A percentile compares a stretch with the other conserved stretches of the same genome.
Evolutionary conservation across 2,797 vertebrate genomes (phyloP).

Genomic region (Lutjanus campechanus): DNA sequence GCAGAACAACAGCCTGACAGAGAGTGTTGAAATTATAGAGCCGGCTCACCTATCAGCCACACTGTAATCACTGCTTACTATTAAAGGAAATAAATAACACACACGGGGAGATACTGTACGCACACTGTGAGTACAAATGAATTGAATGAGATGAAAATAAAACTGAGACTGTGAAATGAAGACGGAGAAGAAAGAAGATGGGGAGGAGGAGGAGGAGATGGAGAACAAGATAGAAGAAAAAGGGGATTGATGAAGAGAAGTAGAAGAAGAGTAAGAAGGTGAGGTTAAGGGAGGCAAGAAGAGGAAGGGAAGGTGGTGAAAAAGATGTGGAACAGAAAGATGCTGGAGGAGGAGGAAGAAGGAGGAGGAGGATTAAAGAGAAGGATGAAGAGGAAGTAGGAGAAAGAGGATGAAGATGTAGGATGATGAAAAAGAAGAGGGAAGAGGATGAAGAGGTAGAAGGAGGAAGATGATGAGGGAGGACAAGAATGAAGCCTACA

Average conservation of each 20-base stretch:
- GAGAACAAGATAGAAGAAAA: neutral
- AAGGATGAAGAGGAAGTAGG: too few relatives aligned
- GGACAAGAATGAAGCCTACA: too few relatives aligned
- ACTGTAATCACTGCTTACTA: conserved; percentile 20
- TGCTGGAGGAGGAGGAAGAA: neutral
- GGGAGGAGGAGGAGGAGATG: too few relatives aligned
- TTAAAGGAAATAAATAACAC: neutral
- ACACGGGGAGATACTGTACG: neutral
- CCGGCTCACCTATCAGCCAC: conserved; percentile 1
- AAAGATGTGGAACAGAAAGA: neutral
- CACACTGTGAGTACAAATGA: too few relatives aligned
- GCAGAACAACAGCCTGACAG: conserved; percentile 26
- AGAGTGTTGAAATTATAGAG: conserved; percentile 26
- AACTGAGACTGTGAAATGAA: too few relatives aligned
- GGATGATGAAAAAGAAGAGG: too few relatives aligned
- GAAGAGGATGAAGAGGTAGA: neutral
- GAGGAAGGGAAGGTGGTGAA: too few relatives aligned
- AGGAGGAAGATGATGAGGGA: neutral
- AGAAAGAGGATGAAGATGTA: too few relatives aligned
- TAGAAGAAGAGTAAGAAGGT: too few relatives aligned
- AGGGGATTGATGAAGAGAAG: too few relatives aligned
- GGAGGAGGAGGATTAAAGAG: neutral
- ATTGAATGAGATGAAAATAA: neutral
- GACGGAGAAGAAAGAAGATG: neutral
- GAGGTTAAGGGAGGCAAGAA: too few relatives aligned